Evolutionary conservation across 2,113 vertebrate species (phyloP), one percentile per base, ranked within the genome.

Genomic region (Pitta sordida): DNA sequence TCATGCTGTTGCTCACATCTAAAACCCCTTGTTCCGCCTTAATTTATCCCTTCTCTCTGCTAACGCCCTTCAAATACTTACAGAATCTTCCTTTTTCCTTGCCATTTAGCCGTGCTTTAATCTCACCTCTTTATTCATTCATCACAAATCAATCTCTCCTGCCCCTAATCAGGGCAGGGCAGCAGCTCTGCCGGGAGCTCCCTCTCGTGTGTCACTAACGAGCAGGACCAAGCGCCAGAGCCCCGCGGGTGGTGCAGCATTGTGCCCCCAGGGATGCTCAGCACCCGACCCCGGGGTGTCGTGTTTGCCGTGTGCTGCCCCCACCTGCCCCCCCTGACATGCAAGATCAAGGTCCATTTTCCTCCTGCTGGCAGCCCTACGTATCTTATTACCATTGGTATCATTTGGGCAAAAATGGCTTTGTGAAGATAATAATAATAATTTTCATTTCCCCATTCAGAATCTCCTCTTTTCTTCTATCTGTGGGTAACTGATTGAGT

Each of bases 121-220:
- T 94, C 78, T 95, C 74, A 55, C 36, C 78, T 94, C 64, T 90
- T 94, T 67, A 92, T 83, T 91, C 89, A 90, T 86, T 86, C 87
- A 52, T 79, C 91, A 77, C 70, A 44, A 91, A 90, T 70, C 89
- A 94, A 15, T 95, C 93, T 56, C 84, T 74, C 63, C 91, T 83
- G 82, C 79, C 87, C 78, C 55, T 85, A 82, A 83, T 85, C 91
- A 96, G 91, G 6, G 18, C 71, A 36, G 51, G 4, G 48, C 81
- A 58, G 89, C 77, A 78, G 92, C 83, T 91, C 79, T 74, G 73
- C 68, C 9, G 4, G 62, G 46, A 90, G 85, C 88, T 83, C 41
- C 63, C 37, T 79, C 53, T 59, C 3, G 1, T 27, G 29, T 19
- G 84, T 70, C 4, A 3, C 63, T 92, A 63, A 87, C 1, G 5